Evolutionary conservation across 2,797 vertebrate genomes (phyloP).

Genomic region (Phataginus tetradactyla): DNA sequence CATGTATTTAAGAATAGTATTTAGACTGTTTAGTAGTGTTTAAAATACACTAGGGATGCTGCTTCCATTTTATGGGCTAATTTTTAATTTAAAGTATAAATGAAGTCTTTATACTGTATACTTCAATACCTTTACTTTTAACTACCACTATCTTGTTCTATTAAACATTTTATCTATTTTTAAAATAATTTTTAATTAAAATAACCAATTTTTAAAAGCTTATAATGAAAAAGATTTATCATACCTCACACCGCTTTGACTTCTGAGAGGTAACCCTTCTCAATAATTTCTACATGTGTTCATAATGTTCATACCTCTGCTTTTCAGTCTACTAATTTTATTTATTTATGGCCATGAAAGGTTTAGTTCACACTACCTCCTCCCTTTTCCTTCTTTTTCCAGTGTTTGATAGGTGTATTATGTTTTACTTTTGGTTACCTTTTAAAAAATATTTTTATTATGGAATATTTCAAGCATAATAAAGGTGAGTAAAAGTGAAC

Average conservation of each 20-base stretch:
- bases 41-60: no score
- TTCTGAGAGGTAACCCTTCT: background rate
- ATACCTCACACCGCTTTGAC: background rate
- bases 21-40: no score
- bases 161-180: conserved; percentile 26
- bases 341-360: background rate
- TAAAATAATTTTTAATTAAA: conserved; percentile 13
- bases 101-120: no score
- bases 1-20: background rate
- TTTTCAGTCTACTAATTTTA: background rate
- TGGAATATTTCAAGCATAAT: background rate
- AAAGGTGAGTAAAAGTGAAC: background rate
- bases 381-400: background rate
- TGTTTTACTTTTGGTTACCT: background rate
- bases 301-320: background rate
- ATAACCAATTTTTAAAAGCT: background rate
- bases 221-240: background rate
- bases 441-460: background rate
- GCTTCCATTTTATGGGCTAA: background rate
- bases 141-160: background rate
- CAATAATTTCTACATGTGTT: background rate
- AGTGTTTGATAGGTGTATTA: background rate
- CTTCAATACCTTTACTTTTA: background rate
- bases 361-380: background rate
- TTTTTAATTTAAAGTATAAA: conserved; percentile 43